Base-by-base conservation (phyloP, 2,797 vertebrate species). In the Ctenopoma multispine region DNA sequence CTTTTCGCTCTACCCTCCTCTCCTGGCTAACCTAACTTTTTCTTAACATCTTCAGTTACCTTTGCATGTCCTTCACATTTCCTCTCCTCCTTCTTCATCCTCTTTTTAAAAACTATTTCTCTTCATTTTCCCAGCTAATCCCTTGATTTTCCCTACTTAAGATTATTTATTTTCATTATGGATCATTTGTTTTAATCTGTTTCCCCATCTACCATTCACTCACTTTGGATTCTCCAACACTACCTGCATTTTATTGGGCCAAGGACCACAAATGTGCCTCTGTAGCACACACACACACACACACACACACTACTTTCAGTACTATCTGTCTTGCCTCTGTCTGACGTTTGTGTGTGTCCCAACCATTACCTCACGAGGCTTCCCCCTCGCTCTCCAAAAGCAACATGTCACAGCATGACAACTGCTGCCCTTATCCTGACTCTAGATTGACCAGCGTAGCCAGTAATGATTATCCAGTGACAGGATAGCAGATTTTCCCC, bases 391-490 rank as follows among this genome's bases (percentile, higher is more conserved):
- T 46, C 68, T 85, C 80, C 82, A 82, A 84, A 61, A 85, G 86
- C 86, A 87, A 84, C 88, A 85, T 81, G 86, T 84, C 86, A 76
- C 79, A 84, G 77, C 84, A 66, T 80, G 86, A 83, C 81, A 69
- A 70, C 75, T 46, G 77, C 69, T 80, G 74, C 44, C 62, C 80
- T 77, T 43, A 68, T 72, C 64, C 69, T 24, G 29, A 58, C 51
- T 67, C 3, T 57, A 34, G 72, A 80, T 78, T 79, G 80, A 80
- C 54, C 63, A 15, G 48, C 71, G 46, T 75, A 72, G 79, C 69
- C 75, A 68, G 79, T 83, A 80, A 76, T 60, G 65, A 88, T 86
- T 88, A 83, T 55, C 57, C 73, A 72, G 76, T 78, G 81, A 83
- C 75, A 66, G 65, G 55, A 70, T 43, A 50, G 61, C 60, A 69